Conservation (phyloP, 2,113 vertebrate species). For the Corythoichthys haematopterus region DNA sequence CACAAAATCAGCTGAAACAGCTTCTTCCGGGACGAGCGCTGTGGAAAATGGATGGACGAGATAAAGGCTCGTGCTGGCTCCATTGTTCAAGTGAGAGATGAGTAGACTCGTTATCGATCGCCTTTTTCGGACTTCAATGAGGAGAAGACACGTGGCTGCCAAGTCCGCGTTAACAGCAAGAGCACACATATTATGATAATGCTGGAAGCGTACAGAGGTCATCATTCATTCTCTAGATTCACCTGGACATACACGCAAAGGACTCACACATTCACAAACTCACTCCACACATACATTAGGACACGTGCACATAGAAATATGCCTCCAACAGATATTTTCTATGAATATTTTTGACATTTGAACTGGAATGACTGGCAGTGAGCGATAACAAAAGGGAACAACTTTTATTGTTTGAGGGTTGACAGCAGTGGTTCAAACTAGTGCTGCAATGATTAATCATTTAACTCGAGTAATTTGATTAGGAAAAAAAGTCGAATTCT, state of each 20-base stretch:
- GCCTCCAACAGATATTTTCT: too few relatives aligned
- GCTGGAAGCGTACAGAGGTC: conserved; percentile 47
- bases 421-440: too few relatives aligned
- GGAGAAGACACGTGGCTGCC: conserved; percentile 64
- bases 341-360: too few relatives aligned
- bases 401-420: too few relatives aligned
- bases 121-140: conserved; percentile 42
- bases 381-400: too few relatives aligned
- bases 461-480: too few relatives aligned
- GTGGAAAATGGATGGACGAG: neutral
- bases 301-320: too few relatives aligned
- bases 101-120: conserved; percentile 58
- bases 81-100: conserved; percentile 6
- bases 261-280: neutral
- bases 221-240: conserved; percentile 66
- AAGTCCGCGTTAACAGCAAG: conserved; percentile 67
- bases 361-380: too few relatives aligned
- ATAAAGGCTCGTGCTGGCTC: neutral
- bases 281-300: neutral
- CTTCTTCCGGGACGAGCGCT: neutral
- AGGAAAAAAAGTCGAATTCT: too few relatives aligned
- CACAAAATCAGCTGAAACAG: too few relatives aligned
- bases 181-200: conserved; percentile 70
- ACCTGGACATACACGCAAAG: conserved; percentile 39
- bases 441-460: too few relatives aligned